Conservation (phyloP, 2,888 invertebrate genomes). For the Oxycera nigricornis region DNA sequence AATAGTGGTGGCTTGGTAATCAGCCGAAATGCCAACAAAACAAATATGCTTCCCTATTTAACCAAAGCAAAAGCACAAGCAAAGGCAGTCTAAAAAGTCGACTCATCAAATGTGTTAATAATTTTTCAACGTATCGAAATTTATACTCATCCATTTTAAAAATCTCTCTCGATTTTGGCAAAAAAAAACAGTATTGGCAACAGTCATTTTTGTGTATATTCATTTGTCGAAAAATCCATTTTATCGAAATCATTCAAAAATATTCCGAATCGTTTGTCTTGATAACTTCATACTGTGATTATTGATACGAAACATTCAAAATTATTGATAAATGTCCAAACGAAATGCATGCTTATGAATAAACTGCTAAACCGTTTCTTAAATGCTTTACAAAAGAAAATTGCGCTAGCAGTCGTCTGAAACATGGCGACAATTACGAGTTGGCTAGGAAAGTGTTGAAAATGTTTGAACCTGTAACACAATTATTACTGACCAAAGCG, state of each 20-base stretch:
- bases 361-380: slow-evolving; percentile 5
- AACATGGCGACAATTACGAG: too few relatives aligned
- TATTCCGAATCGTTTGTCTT: not conserved
- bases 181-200: not conserved
- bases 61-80: slow-evolving; percentile 12
- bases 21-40: not conserved
- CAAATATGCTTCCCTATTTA: not conserved
- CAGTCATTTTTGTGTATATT: not conserved
- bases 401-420: too few relatives aligned
- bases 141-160: not conserved
- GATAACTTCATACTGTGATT: not conserved
- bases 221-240: not conserved
- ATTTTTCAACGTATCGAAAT: not conserved
- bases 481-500: not conserved
- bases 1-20: slow-evolving; percentile 68
- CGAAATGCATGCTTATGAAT: slow-evolving; percentile 22
- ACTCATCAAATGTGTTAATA: not conserved
- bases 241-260: not conserved
- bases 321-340: not conserved
- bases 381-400: not conserved
- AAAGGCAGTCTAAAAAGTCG: slow-evolving; percentile 2
- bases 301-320: not conserved
- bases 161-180: not conserved
- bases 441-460: not conserved
- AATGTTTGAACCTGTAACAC: not conserved